Percentiles rank a stretch among this genome's conserved stretches.
Conservation (phyloP, 2,797 vertebrate genomes). For the Coreius guichenoti region DNA sequence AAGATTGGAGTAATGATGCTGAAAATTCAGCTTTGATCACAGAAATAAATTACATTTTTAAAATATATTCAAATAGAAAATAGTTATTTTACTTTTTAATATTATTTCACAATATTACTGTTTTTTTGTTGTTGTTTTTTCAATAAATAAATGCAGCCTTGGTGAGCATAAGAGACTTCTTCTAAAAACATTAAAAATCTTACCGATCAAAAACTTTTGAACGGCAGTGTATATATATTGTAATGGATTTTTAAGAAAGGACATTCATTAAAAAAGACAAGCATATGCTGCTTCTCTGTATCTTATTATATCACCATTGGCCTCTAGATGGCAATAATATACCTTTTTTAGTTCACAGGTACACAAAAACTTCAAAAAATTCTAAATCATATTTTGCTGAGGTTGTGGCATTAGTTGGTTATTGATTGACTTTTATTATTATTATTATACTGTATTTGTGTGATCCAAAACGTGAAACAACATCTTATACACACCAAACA, state of each 20-base stretch:
- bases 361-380: background rate
- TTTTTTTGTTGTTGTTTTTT: too few species aligned
- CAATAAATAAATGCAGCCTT: too few species aligned
- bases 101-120: too few species aligned
- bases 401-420: background rate
- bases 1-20: too few species aligned
- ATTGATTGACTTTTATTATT: background rate
- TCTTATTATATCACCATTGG: background rate
- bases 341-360: background rate
- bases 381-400: background rate
- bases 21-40: too few species aligned
- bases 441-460: background rate
- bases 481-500: background rate
- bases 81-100: too few species aligned
- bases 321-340: conserved; percentile 37
- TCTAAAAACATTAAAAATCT: too few species aligned
- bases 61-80: too few species aligned
- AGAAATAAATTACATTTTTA: too few species aligned
- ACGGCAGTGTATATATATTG: too few species aligned
- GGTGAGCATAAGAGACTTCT: too few species aligned
- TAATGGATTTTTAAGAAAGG: background rate
- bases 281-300: background rate
- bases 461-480: background rate
- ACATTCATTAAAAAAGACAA: background rate
- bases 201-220: too few species aligned